Conservation (phyloP, 2,797 vertebrate genomes). For the Lates japonicus region DNA sequence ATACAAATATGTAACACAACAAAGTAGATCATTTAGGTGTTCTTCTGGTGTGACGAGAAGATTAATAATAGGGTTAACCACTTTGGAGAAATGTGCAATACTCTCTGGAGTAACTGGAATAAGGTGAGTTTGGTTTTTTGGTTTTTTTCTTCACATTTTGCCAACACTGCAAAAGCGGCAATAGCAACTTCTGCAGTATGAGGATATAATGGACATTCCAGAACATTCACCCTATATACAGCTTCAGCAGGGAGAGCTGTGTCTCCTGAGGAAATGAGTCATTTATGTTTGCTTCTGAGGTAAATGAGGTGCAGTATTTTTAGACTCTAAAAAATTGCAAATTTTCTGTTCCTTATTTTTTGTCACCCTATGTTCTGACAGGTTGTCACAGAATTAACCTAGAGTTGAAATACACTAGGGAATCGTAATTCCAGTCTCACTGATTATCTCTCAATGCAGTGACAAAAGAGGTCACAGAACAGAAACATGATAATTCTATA, state of each 20-base stretch:
- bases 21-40: neutral
- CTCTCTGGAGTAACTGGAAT: neutral
- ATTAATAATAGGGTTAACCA: neutral
- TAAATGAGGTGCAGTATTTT: neutral
- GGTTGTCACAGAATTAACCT: too few relatives aligned
- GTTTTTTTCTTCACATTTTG: neutral
- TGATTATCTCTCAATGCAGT: neutral
- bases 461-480: neutral
- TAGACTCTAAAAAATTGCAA: neutral
- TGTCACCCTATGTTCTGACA: neutral
- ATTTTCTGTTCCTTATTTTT: neutral
- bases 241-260: neutral
- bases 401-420: neutral
- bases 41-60: neutral
- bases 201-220: neutral
- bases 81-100: neutral
- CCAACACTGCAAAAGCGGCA: neutral
- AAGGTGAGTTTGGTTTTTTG: neutral
- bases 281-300: neutral
- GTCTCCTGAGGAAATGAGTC: neutral
- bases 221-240: too few relatives aligned
- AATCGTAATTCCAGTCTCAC: neutral
- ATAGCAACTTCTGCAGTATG: neutral
- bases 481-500: constrained; percentile 17
- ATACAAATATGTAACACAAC: neutral